Evolutionary conservation across 2,797 vertebrate genomes (phyloP), one percentile per base, ranked within the genome.

Genomic region (Galaxias olidus): DNA sequence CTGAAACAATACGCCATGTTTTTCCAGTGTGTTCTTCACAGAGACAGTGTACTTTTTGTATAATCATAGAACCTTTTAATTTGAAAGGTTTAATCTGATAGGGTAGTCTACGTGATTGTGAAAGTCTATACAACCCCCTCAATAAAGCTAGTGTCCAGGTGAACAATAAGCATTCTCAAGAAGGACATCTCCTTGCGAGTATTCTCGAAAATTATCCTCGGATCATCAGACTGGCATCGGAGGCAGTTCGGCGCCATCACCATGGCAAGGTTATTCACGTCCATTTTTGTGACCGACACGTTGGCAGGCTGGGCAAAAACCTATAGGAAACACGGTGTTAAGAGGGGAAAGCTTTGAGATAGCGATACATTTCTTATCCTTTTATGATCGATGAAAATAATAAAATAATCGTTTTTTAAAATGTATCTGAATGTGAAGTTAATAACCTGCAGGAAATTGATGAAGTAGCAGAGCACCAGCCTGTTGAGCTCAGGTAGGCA

Each of bases 201-300:
- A 84, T 97, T 97, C 85, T 97, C 95, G 14, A 97, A 96, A 85
- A 97, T 97, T 66, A 97, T 1, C 0, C 94, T 91, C 0, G 95
- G 95, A 63, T 97, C 95, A 0, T 97, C 94, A 0, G 95, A 97
- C 47, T 95, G 93, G 76, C 95, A 97, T 15, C 95, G 91, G 53
- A 97, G 93, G 69, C 95, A 96, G 88, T 97, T 97, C 68, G 95
- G 95, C 8, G 95, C 95, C 95, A 97, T 97, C 70, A 97, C 95
- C 95, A 97, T 97, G 71, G 95, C 95, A 82, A 97, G 84, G 88
- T 97, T 97, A 84, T 96, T 97, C 72, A 97, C 95, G 19, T 97
- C 95, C 95, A 97, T 97, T 87, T 97, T 97, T 10, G 95, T 97
- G 71, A 93, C 90, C 6, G 94, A 91, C 63, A 97, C 95, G 0